phyloP scores from a whole-genome alignment of 1,140 invertebrate genomes.

The Ptiloglossa arizonensis region DNA sequence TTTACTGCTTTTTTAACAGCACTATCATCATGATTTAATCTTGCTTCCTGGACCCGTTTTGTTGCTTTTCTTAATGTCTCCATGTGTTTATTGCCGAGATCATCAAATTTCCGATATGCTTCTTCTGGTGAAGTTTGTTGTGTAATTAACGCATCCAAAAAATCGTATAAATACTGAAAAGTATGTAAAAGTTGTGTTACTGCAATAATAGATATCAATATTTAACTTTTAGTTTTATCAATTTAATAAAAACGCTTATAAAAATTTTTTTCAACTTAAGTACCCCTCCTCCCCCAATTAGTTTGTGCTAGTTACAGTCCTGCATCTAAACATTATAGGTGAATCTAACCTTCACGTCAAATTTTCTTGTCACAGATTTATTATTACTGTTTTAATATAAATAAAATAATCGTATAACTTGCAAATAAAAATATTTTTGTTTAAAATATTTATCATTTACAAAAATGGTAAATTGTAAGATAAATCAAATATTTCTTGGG shows the following conservation, averaged over 20 bases:
- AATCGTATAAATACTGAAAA: slow-evolving; percentile 92
- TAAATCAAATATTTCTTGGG: slow-evolving; percentile 76
- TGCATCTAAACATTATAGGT: slow-evolving; percentile 14
- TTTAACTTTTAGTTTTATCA: not conserved
- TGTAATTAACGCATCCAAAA: slow-evolving; percentile 97
- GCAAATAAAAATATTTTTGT: not conserved
- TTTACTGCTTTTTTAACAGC: slow-evolving; percentile 94
- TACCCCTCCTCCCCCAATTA: not conserved
- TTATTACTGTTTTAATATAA: not conserved
- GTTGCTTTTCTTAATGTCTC: slow-evolving; percentile 95
- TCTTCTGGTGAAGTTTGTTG: slow-evolving; percentile 98
- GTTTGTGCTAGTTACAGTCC: slow-evolving; percentile 22
- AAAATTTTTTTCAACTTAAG: not conserved
- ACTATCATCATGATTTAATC: slow-evolving; percentile 93
- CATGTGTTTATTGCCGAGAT: slow-evolving; percentile 94
- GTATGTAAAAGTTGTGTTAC: slow-evolving; percentile 15
- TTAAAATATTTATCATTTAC: not conserved
- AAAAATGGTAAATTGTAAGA: slow-evolving; percentile 68
- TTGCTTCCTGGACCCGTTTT: slow-evolving; percentile 95
- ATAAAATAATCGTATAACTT: not conserved
- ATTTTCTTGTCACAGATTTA: slow-evolving; percentile 6
- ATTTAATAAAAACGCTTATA: not conserved
- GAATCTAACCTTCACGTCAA: slow-evolving; percentile 45
- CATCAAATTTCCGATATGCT: slow-evolving; percentile 98
- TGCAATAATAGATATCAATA: not conserved